Base-by-base conservation (phyloP, 1,140 invertebrate species). In the Apis mellifera region DNA sequence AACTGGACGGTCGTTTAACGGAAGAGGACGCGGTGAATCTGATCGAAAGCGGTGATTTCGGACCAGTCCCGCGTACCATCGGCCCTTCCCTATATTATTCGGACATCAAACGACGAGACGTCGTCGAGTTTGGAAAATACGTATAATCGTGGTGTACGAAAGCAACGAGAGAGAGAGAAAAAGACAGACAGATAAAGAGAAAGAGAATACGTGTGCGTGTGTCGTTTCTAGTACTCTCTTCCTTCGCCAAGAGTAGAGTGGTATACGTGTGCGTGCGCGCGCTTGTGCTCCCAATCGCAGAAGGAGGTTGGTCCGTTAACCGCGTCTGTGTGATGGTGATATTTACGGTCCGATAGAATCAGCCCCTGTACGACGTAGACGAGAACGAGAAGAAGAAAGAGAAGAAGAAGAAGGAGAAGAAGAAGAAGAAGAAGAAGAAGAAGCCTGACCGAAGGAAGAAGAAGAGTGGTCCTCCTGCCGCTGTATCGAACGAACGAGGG, bases 271-370 rank as follows among this genome's bases (percentile, higher is more conserved):
- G 26, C 26, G 62, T 32, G 9, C 9, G 26, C 9, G 26, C 3
- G 64, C 26, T 9, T 32, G 21, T 48, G 65, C 23, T 55, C 48
- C 15, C 42, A 64, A 69, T 66, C 68, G 72, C 52, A 66, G 60
- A 15, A 66, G 69, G 65, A 74, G 72, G 70, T 62, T 64, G 82
- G 48, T 19, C 64, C 81, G 84, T 82, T 83, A 82, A 84, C 78
- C 87, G 74, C 73, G 60, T 68, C 85, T 92, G 90, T 92, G 90
- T 90, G 90, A 92, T 89, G 91, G 88, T 92, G 90, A 93, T 93
- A 93, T 93, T 93, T 93, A 93, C 91, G 92, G 90, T 91, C 90
- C 90, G 92, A 93, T 93, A 93, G 92, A 93, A 93, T 93, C 92
- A 90, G 90, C 88, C 89, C 86, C 87, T 86, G 89, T 88, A 86